These are phyloP conservation scores for Bungarus multicinctus DNA, from an alignment of 2,113 vertebrate genomes.

Conservation along the genomic window DNA sequence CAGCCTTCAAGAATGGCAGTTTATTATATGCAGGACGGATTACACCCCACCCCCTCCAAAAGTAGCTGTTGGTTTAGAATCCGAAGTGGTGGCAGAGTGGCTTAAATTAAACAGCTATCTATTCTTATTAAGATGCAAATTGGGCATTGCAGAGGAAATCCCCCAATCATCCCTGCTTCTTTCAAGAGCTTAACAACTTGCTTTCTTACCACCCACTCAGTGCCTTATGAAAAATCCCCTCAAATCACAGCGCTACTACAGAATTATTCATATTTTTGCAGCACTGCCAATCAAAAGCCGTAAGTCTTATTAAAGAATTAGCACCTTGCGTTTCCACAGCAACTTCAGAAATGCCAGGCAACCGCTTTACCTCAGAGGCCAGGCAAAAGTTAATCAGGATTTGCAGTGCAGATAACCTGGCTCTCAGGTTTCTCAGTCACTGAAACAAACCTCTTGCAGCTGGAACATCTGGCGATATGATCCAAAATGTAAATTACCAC, in stretches of 20 bases:
- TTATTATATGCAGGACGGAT: conserved; percentile 21
- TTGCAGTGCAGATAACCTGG: background rate
- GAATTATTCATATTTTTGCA: conserved; percentile 66
- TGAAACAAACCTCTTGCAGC: background rate
- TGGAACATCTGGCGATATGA: conserved; percentile 16
- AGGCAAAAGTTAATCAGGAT: conserved; percentile 19
- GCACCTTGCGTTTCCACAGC: conserved; percentile 73
- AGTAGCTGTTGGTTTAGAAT: conserved; percentile 18
- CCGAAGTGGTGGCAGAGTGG: background rate
- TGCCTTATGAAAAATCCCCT: conserved; percentile 44
- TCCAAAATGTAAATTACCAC: background rate
- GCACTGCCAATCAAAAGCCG: conserved; percentile 58
- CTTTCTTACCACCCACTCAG: conserved; percentile 33
- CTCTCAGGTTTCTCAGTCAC: background rate
- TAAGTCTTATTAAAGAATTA: conserved; percentile 73
- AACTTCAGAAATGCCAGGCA: conserved; percentile 74
- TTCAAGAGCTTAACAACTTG: conserved; percentile 40
- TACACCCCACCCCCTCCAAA: background rate
- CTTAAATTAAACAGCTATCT: background rate
- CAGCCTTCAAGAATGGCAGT: background rate
- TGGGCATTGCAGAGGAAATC: background rate
- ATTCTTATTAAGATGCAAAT: conserved; percentile 40
- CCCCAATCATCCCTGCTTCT: background rate
- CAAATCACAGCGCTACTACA: conserved; percentile 51
- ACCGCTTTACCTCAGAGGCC: conserved; percentile 49